Percentiles rank a stretch among this genome's conserved stretches.
Conservation (phyloP, 2,888 invertebrate genomes). For the Cremastinae sp. region DNA sequence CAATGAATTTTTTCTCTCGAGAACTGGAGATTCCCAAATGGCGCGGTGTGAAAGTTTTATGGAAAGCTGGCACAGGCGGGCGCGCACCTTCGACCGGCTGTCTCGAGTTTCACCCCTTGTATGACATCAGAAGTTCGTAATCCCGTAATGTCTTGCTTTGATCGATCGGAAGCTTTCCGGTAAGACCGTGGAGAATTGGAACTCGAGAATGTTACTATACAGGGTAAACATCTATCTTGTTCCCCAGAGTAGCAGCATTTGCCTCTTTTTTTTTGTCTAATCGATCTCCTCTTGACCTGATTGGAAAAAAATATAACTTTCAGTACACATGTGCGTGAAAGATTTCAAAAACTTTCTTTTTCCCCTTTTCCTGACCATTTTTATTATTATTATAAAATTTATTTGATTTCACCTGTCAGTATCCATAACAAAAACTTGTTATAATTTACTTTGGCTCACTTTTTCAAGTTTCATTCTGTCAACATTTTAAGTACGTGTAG, state of each 20-base stretch:
- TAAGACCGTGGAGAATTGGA: conserved; percentile 1
- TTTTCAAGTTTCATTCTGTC: too few species aligned
- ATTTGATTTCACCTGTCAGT: too few species aligned
- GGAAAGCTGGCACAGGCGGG: conserved; percentile 26
- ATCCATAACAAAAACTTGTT: too few species aligned
- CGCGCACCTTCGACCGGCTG: conserved; percentile 10
- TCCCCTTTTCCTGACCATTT: too few species aligned
- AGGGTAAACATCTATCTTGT: background rate
- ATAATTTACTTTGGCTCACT: too few species aligned
- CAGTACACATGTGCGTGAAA: background rate
- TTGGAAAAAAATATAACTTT: background rate
- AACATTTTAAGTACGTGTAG: too few species aligned
- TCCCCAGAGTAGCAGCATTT: conserved; percentile 14
- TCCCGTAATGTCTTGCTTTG: conserved; percentile 46
- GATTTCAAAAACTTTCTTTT: too few species aligned
- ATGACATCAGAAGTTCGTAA: conserved; percentile 50
- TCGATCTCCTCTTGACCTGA: background rate
- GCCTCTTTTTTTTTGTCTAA: background rate
- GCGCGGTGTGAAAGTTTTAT: conserved; percentile 24
- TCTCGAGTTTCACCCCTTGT: conserved; percentile 35
- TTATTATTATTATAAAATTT: too few species aligned
- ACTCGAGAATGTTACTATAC: background rate
- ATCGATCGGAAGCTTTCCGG: conserved; percentile 47
- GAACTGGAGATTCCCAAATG: conserved; percentile 27
- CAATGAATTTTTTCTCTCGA: conserved; percentile 28